Base-by-base conservation (phyloP, 2,888 invertebrate species). In the Thumatha senex region DNA sequence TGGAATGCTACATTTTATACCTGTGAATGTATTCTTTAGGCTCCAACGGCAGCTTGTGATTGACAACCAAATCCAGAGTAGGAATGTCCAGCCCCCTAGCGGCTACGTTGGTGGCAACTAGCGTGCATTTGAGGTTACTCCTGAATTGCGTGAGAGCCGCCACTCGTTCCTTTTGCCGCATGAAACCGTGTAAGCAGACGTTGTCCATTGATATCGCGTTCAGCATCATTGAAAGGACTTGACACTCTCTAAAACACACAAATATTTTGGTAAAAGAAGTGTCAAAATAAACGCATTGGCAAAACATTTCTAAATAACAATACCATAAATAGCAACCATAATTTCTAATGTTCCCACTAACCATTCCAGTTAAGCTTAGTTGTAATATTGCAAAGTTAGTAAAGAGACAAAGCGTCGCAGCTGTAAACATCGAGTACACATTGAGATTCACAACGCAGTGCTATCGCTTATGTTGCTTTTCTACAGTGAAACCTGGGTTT, bases 61-160 rank as follows among this genome's bases (percentile, higher is more conserved):
- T 99, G 11, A 99, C 93, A 0, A 99, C 97, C 55, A 99, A 86
- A 76, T 98, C 96, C 0, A 99, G 98, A n/a, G 95, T 94, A 0
- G 98, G 98, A 78, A 99, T 98, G 79, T 99, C 99, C 35, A 99
- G 90, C 8, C 99, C 99, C 84, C 98, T 93, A 47, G 98, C 97
- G 0, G 99, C 99, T 0, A 99, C 98, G 88, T 99, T 98, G 0
- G 99, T 99, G 0, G 99, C 98, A 48, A 99, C 96, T 14, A 99
- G 91, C 15, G 99, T 97, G 69, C 95, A 95, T 7, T 96, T 93
- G 48, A 95, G 94, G 77, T 97, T 96, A 0, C 98, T 98, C 71
- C 98, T 96, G 83, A 99, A 99, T 78, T 95, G 95, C 9, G 96
- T 93, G 1, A 99, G 92, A 0, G 99, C 95, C 0, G 96, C 94